Percentiles rank a stretch among this genome's conserved stretches.
phyloP scores from a whole-genome alignment of 30 jellyfish, hydroid and myxozoan genomes.

The Sanderia malayensis region DNA sequence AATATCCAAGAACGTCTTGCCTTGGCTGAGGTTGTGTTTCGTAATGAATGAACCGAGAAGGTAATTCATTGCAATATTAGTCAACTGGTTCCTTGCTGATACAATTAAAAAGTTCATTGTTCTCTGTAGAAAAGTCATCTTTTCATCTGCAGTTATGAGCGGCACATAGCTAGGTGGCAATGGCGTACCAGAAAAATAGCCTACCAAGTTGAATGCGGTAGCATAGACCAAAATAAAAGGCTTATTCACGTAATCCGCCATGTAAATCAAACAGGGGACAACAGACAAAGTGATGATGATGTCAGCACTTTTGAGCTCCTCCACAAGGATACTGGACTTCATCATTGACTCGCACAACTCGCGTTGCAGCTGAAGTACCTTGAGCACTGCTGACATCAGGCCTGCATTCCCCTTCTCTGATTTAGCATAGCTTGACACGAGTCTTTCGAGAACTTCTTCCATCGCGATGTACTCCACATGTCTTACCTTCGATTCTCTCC shows the following conservation, averaged over 20 bases:
- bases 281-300: slow-evolving; percentile 14
- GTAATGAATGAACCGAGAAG: background rate
- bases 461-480: slow-evolving; percentile 21
- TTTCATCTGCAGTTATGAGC: slow-evolving; percentile 4
- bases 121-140: slow-evolving; percentile 44
- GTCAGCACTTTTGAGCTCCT: slow-evolving; percentile 25
- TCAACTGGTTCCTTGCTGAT: background rate
- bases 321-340: background rate
- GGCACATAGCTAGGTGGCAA: slow-evolving; percentile 63
- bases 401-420: background rate
- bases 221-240: slow-evolving; percentile 30
- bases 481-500: slow-evolving; percentile 16
- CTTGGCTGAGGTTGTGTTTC: background rate
- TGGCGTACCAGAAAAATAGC: slow-evolving; percentile 26
- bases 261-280: slow-evolving; percentile 1
- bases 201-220: slow-evolving; percentile 9
- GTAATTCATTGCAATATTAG: background rate
- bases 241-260: slow-evolving; percentile 29
- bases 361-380: background rate
- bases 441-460: background rate
- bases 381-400: background rate
- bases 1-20: background rate
- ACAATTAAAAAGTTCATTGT: background rate
- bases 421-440: background rate
- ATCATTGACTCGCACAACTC: slow-evolving; percentile 12